phyloP scores from a whole-genome alignment of 2,797 vertebrate species.

The Sternarchorhynchus goeldii region DNA sequence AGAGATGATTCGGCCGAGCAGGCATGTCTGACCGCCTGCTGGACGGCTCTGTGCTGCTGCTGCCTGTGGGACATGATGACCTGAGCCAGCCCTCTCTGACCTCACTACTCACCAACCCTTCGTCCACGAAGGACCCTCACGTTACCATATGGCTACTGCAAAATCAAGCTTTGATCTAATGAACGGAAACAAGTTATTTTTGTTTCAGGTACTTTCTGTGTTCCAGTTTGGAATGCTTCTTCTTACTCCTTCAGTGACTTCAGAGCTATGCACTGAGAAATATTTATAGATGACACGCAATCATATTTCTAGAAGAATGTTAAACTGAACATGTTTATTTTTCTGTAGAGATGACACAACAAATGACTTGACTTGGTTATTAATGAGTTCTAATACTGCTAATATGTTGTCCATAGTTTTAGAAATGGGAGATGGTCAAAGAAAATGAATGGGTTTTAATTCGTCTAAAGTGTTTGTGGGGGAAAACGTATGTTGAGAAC shows the following conservation, averaged over 20 bases:
- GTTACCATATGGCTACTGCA: slow-evolving; percentile 48
- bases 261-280: slow-evolving; percentile 49
- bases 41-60: slow-evolving; percentile 90
- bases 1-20: slow-evolving; percentile 74
- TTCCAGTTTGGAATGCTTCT: slow-evolving; percentile 33
- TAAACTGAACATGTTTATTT: slow-evolving; percentile 33
- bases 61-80: slow-evolving; percentile 92
- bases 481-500: slow-evolving; percentile 1
- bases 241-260: slow-evolving; percentile 37
- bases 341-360: slow-evolving; percentile 3
- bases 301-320: slow-evolving; percentile 37
- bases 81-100: slow-evolving; percentile 70
- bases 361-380: slow-evolving; percentile 18
- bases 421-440: slow-evolving; percentile 18
- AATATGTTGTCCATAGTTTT: slow-evolving; percentile 19
- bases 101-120: neutral
- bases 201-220: slow-evolving; percentile 40
- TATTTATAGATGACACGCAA: slow-evolving; percentile 38
- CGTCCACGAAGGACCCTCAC: slow-evolving; percentile 36
- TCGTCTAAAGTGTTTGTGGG: slow-evolving; percentile 1
- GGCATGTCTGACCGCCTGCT: slow-evolving; percentile 84
- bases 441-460: slow-evolving; percentile 39
- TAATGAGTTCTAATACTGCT: slow-evolving; percentile 1
- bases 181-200: slow-evolving; percentile 21
- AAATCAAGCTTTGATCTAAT: neutral